phyloP scores from a whole-genome alignment of 35 echinoderm and acorn worm species.

The Apostichopus japonicus region DNA sequence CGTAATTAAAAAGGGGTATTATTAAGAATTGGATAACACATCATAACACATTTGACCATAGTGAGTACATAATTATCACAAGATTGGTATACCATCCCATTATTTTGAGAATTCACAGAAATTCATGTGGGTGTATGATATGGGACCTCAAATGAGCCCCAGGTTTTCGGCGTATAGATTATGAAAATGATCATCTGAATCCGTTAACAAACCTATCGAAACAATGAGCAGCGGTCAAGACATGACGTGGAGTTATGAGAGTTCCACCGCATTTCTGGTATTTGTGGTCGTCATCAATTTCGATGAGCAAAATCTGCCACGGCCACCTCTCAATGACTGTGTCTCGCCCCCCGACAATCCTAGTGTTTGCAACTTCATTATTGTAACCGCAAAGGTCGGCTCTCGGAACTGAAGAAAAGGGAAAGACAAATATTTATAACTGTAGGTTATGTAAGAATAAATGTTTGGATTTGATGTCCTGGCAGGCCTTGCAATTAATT shows the following conservation, averaged over 20 bases:
- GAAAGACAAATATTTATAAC: background rate
- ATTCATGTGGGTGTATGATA: too few species aligned
- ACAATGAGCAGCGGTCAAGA: conserved; percentile 63
- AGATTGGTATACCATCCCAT: too few species aligned
- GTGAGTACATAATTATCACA: too few species aligned
- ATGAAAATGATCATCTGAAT: background rate
- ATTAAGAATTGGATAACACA: too few species aligned
- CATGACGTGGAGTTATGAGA: conserved; percentile 36
- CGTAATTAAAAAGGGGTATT: too few species aligned
- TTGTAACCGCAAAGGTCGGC: conserved; percentile 1
- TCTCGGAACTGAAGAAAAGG: background rate
- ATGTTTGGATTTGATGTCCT: background rate
- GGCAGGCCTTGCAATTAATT: background rate
- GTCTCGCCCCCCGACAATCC: conserved; percentile 24
- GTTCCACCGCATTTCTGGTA: conserved; percentile 40
- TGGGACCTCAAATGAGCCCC: too few species aligned
- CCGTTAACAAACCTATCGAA: conserved; percentile 2
- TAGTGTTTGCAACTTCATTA: background rate
- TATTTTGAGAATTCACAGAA: too few species aligned
- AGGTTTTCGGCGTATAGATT: too few species aligned
- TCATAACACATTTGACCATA: too few species aligned
- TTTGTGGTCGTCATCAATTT: background rate
- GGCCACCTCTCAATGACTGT: conserved; percentile 46
- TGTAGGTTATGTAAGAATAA: background rate
- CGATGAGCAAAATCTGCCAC: conserved; percentile 50